Percentiles rank a stretch among this genome's conserved stretches.
These are phyloP conservation scores for Butastur rufipennis DNA, from an alignment of 2,113 vertebrate genomes.

Conservation along the genomic window DNA sequence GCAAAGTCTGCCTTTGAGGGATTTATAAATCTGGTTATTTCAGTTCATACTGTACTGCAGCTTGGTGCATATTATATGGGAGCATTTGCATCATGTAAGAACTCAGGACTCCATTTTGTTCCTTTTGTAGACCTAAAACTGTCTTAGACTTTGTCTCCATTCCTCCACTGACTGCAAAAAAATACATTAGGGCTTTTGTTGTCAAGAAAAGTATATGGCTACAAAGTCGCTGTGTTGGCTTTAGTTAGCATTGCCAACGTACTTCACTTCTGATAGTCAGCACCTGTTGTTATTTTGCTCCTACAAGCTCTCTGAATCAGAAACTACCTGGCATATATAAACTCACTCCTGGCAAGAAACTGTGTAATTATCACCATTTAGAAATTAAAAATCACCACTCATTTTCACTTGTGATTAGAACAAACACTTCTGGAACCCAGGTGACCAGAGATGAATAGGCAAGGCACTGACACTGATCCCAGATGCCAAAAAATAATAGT, in stretches of 20 bases:
- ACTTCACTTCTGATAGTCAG: neutral
- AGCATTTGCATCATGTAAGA: neutral
- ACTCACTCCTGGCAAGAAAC: neutral
- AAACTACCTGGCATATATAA: neutral
- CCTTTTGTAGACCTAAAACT: neutral
- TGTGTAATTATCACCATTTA: neutral
- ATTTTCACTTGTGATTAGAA: neutral
- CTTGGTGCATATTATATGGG: neutral
- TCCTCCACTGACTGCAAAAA: neutral
- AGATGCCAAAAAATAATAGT: neutral
- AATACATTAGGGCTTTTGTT: neutral
- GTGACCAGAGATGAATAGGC: neutral
- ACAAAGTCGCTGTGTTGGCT: neutral
- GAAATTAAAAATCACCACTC: neutral
- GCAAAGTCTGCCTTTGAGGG: slow-evolving; percentile 5
- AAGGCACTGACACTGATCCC: neutral
- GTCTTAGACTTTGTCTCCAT: neutral
- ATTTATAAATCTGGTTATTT: slow-evolving; percentile 1
- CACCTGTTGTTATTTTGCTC: neutral
- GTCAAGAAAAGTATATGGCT: neutral
- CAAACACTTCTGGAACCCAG: neutral
- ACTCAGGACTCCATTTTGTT: neutral
- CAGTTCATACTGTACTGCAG: neutral
- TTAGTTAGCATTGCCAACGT: neutral
- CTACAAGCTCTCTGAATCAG: neutral